Base-by-base conservation (phyloP, 1,140 invertebrate genomes). In the Agrilus planipennis region DNA sequence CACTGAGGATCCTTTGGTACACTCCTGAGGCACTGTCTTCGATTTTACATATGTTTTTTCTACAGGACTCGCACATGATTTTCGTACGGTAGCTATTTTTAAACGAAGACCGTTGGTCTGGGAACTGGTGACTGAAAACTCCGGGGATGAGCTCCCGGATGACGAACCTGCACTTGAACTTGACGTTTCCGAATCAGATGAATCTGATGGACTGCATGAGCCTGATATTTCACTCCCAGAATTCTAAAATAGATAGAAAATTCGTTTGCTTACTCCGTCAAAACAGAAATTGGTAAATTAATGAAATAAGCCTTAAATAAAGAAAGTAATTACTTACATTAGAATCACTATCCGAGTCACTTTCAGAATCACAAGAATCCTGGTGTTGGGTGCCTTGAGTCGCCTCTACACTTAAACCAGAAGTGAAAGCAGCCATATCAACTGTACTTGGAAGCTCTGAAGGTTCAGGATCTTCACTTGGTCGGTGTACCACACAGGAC, bases 391-490 rank as follows among this genome's bases (percentile, higher is more conserved):
- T 39, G 23, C 44, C 46, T 39, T 45, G 44, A 6, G 47, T 34
- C 16, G 56, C 56, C 47, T 60, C 62, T 11, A 54, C 58, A 49
- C 44, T 54, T 27, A 60, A 41, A 29, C 51, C 54, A 31, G 49
- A 46, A 42, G 50, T 58, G 39, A 60, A 60, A 19, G 73, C 74
- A 53, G 75, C 68, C 60, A 77, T 76, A 46, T 77, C 74, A 41
- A 77, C 75, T 21, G 74, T 77, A 14, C 73, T 76, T 16, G 73
- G 73, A 44, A 77, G 58, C 47, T 67, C 61, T 20, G 71, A 70
- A 20, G 68, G 69, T 53, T 76, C 74, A 4, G 71, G 70, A 60
- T 74, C 73, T 54, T 73, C 72, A 41, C 70, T 70, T 39, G 71
- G 70, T 61, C 69, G 68, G 55, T 73, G 72, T 49, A 75, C 72